Percentiles rank a stretch among this genome's conserved stretches.
Evolutionary conservation across 2,797 vertebrate genomes (phyloP).

Genomic region (Pangasius larnaudii): DNA sequence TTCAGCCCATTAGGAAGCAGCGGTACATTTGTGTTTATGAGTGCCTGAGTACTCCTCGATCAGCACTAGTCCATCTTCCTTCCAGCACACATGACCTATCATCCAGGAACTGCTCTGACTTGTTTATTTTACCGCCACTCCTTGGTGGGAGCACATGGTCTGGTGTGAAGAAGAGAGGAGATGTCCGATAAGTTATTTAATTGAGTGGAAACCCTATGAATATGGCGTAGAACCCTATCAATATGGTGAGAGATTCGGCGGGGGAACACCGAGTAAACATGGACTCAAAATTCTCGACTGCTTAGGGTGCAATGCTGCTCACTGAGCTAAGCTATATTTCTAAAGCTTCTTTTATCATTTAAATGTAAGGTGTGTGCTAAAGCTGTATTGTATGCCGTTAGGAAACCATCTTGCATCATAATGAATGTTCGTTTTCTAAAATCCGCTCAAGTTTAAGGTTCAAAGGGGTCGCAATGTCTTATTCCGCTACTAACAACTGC

Average conservation of each 20-base stretch:
- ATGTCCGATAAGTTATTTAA: constrained; percentile 47
- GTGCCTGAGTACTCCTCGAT: constrained; percentile 29
- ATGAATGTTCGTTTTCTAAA: not conserved
- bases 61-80: constrained; percentile 15
- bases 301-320: not conserved
- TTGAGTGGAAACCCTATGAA: constrained; percentile 41
- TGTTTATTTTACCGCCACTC: constrained; percentile 41
- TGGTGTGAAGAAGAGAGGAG: constrained; percentile 22
- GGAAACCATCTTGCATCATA: not conserved
- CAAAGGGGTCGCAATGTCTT: not conserved
- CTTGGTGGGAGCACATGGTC: not conserved
- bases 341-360: not conserved
- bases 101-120: constrained; percentile 29
- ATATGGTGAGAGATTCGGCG: constrained; percentile 27
- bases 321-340: not conserved
- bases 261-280: not conserved
- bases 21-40: constrained; percentile 28
- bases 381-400: no score
- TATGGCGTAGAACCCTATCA: constrained; percentile 2
- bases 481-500: not conserved
- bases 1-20: constrained; percentile 38
- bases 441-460: not conserved
- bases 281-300: not conserved
- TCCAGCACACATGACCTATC: constrained; percentile 29
- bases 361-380: no score